These are phyloP conservation scores for Stigmatopora argus DNA, from an alignment of 2,113 vertebrate genomes.

Conservation along the genomic window DNA sequence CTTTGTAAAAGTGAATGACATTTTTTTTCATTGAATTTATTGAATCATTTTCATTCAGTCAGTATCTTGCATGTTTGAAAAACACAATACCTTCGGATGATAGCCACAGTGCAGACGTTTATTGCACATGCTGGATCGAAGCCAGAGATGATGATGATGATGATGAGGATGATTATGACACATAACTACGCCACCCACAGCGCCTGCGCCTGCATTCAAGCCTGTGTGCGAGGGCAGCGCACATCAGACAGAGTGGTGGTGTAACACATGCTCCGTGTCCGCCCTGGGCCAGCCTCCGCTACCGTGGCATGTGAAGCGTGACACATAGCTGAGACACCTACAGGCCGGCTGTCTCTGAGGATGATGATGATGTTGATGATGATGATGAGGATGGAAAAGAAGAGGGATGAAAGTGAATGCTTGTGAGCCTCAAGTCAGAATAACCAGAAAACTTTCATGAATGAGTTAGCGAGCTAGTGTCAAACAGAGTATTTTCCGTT, in stretches of 20 bases:
- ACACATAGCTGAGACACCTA: slow-evolving; percentile 69
- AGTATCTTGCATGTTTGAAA: neutral
- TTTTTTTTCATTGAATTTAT: too few relatives aligned
- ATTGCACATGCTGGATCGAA: slow-evolving; percentile 45
- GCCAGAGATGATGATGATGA: slow-evolving; percentile 53
- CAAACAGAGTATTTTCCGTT: too few relatives aligned
- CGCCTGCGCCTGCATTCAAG: slow-evolving; percentile 38
- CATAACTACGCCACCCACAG: slow-evolving; percentile 68
- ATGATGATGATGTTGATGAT: slow-evolving; percentile 28
- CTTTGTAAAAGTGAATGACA: too few relatives aligned
- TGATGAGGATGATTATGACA: slow-evolving; percentile 66
- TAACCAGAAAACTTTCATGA: neutral
- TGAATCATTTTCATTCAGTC: neutral
- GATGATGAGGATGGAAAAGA: neutral
- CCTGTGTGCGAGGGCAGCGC: slow-evolving; percentile 62
- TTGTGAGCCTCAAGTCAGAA: neutral
- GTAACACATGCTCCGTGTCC: slow-evolving; percentile 71
- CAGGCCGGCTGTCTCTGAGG: slow-evolving; percentile 62
- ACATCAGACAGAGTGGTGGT: slow-evolving; percentile 62
- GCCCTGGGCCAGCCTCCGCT: slow-evolving; percentile 55
- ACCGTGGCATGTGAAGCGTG: slow-evolving; percentile 66
- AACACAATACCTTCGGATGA: slow-evolving; percentile 28
- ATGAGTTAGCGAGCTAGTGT: too few relatives aligned
- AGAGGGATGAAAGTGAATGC: neutral
- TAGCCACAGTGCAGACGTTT: slow-evolving; percentile 65